Evolutionary conservation across 2,113 vertebrate species (phyloP).

Genomic region (Prionailurus viverrinus): DNA sequence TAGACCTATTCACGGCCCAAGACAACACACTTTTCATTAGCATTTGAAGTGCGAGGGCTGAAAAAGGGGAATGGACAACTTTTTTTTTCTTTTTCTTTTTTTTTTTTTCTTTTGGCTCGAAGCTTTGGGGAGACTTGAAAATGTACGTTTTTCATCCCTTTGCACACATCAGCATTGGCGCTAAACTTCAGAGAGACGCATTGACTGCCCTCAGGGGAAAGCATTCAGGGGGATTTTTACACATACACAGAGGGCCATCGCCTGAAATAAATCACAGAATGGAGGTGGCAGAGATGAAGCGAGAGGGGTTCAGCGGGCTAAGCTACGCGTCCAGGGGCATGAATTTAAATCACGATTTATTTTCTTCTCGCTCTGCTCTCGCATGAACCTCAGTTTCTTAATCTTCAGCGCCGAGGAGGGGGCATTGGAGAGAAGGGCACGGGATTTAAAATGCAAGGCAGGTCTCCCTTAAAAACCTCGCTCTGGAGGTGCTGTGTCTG

Average conservation of each 20-base stretch:
- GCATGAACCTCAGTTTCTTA: slow-evolving; percentile 63
- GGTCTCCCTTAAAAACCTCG: neutral
- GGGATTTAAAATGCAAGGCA: slow-evolving; percentile 67
- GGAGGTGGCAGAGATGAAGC: slow-evolving; percentile 78
- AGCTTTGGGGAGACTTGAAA: slow-evolving; percentile 83
- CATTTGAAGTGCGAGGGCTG: slow-evolving; percentile 77
- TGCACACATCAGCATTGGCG: slow-evolving; percentile 68
- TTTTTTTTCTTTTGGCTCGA: slow-evolving; percentile 69
- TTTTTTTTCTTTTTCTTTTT: slow-evolving; percentile 44
- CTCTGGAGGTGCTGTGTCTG: neutral
- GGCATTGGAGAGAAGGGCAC: neutral
- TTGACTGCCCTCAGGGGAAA: slow-evolving; percentile 82
- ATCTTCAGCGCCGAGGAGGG: slow-evolving; percentile 52
- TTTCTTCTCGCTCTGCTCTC: slow-evolving; percentile 64
- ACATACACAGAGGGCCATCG: slow-evolving; percentile 76
- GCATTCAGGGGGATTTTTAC: slow-evolving; percentile 80
- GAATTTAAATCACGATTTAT: slow-evolving; percentile 81
- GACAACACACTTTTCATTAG: slow-evolving; percentile 81
- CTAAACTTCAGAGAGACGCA: slow-evolving; percentile 75
- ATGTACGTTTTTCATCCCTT: slow-evolving; percentile 83
- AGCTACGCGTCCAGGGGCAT: slow-evolving; percentile 65
- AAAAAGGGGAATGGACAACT: slow-evolving; percentile 74
- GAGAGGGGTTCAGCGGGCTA: slow-evolving; percentile 54
- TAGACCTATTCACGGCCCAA: slow-evolving; percentile 70
- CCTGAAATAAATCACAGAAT: slow-evolving; percentile 82